Evolutionary conservation across 2,797 vertebrate species (phyloP), one percentile per base, ranked within the genome.

Genomic region (Holocentrus rufus): DNA sequence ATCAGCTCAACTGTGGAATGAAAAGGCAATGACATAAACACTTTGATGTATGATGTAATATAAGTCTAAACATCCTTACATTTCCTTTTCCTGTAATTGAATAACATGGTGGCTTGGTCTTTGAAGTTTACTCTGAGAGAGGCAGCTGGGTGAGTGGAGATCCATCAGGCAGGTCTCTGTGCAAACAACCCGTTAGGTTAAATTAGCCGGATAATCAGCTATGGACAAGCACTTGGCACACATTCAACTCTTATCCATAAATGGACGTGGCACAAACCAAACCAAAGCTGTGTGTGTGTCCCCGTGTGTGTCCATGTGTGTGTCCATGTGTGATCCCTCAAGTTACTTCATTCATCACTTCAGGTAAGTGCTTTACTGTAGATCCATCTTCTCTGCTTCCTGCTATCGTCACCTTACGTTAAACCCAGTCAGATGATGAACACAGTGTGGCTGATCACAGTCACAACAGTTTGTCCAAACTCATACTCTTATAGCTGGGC

Each of bases 181-280:
- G 73, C 74, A 84, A 83, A 86, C 84, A 86, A 52, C n/a, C 30
- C 72, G 56, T 69, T 47, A 30, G 49, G 77, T 88, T 83, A 80
- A 82, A 83, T 85, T 78, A 86, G 72, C 64, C 62, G 58, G 79
- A 82, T 84, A 80, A 81, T 82, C 81, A 67, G 61, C 76, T 65
- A 76, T 79, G 44, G 71, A 77, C 76, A 81, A 71, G 77, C 62
- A 69, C 78, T 82, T 88, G 83, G 82, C 79, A 72, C 65, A 79
- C 57, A 76, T 84, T 84, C 83, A 84, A 63, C 34, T 84, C 65
- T 53, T 49, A 50, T 55, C 65, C 20, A 8, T 52, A 81, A 74
- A 86, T 72, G 34, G 67, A 52, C 47, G 11, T 31, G 30, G 20
- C 36, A 34, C 39, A 57, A 27, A 59, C 61, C 25, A 10, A 62